A percentile compares a stretch with the other conserved stretches of the same genome.
Conservation (phyloP, 1,140 invertebrate species). For the Sarcophaga peregrina region DNA sequence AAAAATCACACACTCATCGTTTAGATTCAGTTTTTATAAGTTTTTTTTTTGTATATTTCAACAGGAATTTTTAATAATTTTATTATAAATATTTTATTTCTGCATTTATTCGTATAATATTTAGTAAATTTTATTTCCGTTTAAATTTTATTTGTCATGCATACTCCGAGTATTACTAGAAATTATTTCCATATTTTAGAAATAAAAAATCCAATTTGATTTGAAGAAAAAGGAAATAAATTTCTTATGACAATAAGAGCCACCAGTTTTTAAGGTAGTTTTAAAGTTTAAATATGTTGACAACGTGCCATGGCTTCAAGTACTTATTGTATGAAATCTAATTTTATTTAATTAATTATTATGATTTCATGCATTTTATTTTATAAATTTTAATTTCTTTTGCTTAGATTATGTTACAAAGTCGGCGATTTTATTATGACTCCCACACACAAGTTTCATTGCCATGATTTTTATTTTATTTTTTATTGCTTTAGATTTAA, state of each 20-base stretch:
- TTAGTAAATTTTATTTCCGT: constrained; percentile 6
- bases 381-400: background rate
- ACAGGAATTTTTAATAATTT: too few relatives aligned
- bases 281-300: too few relatives aligned
- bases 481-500: background rate
- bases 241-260: too few relatives aligned
- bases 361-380: background rate
- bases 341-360: background rate
- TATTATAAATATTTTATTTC: too few relatives aligned
- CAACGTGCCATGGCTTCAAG: background rate
- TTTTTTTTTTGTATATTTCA: background rate
- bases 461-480: background rate
- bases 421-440: background rate
- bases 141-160: background rate
- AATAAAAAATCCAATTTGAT: background rate
- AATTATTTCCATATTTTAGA: constrained; percentile 5
- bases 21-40: background rate
- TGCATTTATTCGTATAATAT: background rate
- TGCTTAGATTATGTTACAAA: background rate
- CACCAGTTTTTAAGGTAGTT: too few relatives aligned
- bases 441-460: background rate
- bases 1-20: background rate
- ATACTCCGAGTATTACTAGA: background rate
- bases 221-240: too few relatives aligned
- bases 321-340: background rate